Base-by-base conservation (phyloP, 1,140 invertebrate species). In the Lanistes nyassanus region DNA sequence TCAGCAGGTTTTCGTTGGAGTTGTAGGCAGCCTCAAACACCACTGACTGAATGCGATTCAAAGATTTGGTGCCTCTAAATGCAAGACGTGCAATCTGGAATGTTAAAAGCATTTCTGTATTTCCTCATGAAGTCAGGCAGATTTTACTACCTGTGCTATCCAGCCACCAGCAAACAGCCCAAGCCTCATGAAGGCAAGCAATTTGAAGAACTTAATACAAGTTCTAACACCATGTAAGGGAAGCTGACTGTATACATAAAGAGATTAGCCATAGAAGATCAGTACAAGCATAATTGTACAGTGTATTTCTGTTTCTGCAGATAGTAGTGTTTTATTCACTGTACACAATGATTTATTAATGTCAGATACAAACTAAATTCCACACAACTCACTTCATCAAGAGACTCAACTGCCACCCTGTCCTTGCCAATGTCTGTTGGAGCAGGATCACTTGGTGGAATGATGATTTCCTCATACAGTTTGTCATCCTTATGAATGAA, bases 11-110 rank as follows among this genome's bases (percentile, higher is more conserved):
- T 85, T 99, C 96, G 88, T 99, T 98, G 13, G 96, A 96, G 83
- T 96, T 93, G 90, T 99, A 99, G 0, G 98, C 98, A 3, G 95
- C 93, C 62, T 97, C 92, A 90, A 95, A 99, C 0, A 99, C 98
- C 67, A 99, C 94, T 0, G 95, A 96, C 88, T 99, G 98, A 78
- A 99, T 99, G 73, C 94, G 90, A 90, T 99, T 99, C 23, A 99
- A 90, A 65, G 92, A 90, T 86, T 95, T 94, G 42, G 96, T 94
- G 79, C 94, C 95, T 80, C 93, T 91, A 85, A 99, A 99, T 0
- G 85, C 88, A 13, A 87, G 72, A 76, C 86, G 82, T 23, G 81
- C 88, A 79, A 90, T 85, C 86, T 89, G 76, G 65, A 78, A 7
- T 29, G 60, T 56, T n/a, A 29, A 60, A 29, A 60, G 23, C 13